Base-by-base conservation (phyloP, 2,113 vertebrate species). In the Procavia capensis region DNA sequence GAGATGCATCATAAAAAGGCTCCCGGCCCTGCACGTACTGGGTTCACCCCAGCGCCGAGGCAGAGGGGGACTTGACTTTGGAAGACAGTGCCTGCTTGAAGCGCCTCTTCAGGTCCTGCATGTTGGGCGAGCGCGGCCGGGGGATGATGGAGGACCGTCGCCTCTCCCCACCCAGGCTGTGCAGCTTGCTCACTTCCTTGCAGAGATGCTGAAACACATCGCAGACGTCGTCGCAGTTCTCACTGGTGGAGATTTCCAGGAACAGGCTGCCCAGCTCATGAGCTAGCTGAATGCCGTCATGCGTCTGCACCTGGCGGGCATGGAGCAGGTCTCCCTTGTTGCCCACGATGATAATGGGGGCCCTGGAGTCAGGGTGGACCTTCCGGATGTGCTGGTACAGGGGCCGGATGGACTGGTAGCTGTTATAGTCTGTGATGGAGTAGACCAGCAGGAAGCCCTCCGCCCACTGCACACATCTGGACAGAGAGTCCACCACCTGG, bases 31-130 rank as follows among this genome's bases (percentile, higher is more conserved):
- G 25, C 25, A 31, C 8, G 85, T 66, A 27, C 29, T 4, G 57
- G 7, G 64, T 57, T 92, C 78, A 97, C 9, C 88, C 93, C 93
- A 94, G 68, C 0, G 88, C 0, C 0, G 94, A 45, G 11, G 61
- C 0, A 0, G 95, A 45, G 11, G 61, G 57, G 84, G 97, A 97
- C 95, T 99, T 99, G 57, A 98, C 98, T 98, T 99, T 99, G 91
- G 98, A 97, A 41, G 98, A 98, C 7, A 99, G 97, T 31, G 98
- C 99, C 97, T 99, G 99, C 95, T 98, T 99, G 97, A 99, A 99
- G 63, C 99, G 98, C 93, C 99, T 98, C 97, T 99, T 99, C 78
- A 99, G 97, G 72, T 99, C 98, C 89, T 99, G 99, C 99, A 99
- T 98, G 95, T 99, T 99, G 88, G 99, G 99, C 3, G 99, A 99